Evolutionary conservation across 2,113 vertebrate genomes (phyloP), one percentile per base, ranked within the genome.

Genomic region (Xiphophorus maculatus): DNA sequence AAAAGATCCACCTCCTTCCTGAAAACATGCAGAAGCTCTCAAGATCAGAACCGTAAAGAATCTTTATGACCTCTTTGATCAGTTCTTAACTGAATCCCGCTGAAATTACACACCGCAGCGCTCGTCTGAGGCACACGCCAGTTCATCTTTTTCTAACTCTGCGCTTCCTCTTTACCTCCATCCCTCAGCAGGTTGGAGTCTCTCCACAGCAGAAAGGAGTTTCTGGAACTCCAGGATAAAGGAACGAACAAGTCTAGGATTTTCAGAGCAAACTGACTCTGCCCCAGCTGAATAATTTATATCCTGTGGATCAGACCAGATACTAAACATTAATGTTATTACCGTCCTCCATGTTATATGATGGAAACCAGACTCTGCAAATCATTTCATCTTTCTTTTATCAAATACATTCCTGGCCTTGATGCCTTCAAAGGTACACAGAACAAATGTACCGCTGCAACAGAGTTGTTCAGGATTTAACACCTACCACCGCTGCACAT

Each of bases 51-150:
- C 69, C 0, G 19, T 27, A 42, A 9, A 32, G 83, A 83, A 88
- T 87, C 80, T 68, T 85, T 88, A 88, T 87, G 83, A 89, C 78
- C 84, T 85, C 70, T 84, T 68, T 60, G 76, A 82, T 88, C 79
- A 71, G 62, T 13, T 33, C 69, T 66, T 29, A 66, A 69, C 74
- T 70, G 68, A 74, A 74, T 85, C 82, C 76, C 79, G 37, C 68
- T 63, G 76, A 83, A 85, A 73, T 68, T 65, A 69, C 74, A 66
- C 74, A 66, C 42, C 60, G 17, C 62, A 14, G 67, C 30, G 40
- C 76, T 22, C 19, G 3, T 27, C 30, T 9, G 30, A 80, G 54
- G 73, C 74, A 65, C 29, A 73, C 81, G 71, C 72, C 76, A 85
- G 69, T 79, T 74, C 76, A 68, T 77, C 70, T 73, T 76, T 65